phyloP scores from a whole-genome alignment of 2,797 vertebrate species.

The Sandelia bainsii region DNA sequence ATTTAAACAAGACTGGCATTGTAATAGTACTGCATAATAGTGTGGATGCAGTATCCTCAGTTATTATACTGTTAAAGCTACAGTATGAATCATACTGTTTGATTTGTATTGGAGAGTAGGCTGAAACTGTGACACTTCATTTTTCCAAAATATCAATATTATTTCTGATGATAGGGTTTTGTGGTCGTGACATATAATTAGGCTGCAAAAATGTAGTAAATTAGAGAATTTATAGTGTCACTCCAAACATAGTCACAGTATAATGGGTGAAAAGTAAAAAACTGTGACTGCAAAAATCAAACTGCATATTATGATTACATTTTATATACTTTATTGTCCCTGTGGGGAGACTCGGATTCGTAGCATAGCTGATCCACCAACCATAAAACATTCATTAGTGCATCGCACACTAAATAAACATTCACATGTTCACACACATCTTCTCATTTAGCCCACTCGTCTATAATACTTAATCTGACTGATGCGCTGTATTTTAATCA shows the following conservation, averaged over 20 bases:
- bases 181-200: neutral
- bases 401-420: neutral
- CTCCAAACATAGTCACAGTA: neutral
- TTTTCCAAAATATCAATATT: too few species aligned
- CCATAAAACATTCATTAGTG: too few species aligned
- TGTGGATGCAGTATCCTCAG: neutral
- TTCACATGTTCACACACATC: neutral
- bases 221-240: neutral
- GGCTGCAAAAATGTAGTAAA: constrained; percentile 4
- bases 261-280: neutral
- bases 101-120: constrained; percentile 8
- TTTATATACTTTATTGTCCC: constrained; percentile 14
- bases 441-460: neutral
- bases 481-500: neutral
- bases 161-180: neutral
- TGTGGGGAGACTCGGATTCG: constrained; percentile 4
- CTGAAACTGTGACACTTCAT: constrained; percentile 1
- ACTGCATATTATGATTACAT: constrained; percentile 8
- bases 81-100: neutral
- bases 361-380: neutral
- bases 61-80: constrained; percentile 5
- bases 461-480: neutral
- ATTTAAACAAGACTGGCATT: constrained; percentile 17
- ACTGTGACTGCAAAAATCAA: neutral
- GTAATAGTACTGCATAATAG: neutral